These are phyloP conservation scores for Lasioglossum oenotherae DNA, from an alignment of 2,888 invertebrate genomes.

Conservation along the genomic window DNA sequence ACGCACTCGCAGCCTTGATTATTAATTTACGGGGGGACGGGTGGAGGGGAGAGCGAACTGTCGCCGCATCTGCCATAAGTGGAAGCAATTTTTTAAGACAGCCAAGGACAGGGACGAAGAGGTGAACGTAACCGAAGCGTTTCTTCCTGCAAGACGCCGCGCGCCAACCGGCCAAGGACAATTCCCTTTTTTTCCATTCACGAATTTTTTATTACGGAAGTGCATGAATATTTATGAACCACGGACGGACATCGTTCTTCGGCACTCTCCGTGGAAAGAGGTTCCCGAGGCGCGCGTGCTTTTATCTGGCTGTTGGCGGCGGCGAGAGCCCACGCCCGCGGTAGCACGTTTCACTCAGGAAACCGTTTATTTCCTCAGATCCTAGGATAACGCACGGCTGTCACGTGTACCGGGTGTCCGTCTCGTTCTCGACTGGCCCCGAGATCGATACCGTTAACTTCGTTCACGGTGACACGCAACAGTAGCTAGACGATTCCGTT, in stretches of 20 bases:
- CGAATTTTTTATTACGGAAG: slow-evolving; percentile 47
- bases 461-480: not conserved
- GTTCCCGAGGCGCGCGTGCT: slow-evolving; percentile 34
- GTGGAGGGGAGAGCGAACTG: not conserved
- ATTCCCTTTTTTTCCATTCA: slow-evolving; percentile 47
- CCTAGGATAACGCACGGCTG: slow-evolving; percentile 61
- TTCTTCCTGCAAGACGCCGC: not conserved
- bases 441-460: slow-evolving; percentile 37
- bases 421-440: not conserved
- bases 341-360: slow-evolving; percentile 71
- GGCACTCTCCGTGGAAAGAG: slow-evolving; percentile 43
- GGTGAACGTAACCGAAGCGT: slow-evolving; percentile 10
- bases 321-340: slow-evolving; percentile 55
- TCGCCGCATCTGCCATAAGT: not conserved
- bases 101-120: not conserved
- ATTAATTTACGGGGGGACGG: not conserved
- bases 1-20: not conserved
- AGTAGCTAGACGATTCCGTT: not conserved
- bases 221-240: slow-evolving; percentile 61
- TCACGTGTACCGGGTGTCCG: slow-evolving; percentile 61
- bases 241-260: not conserved
- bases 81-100: not conserved
- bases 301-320: slow-evolving; percentile 54
- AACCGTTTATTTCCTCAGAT: slow-evolving; percentile 74
- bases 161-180: slow-evolving; percentile 12